These are phyloP conservation scores for Meles meles DNA, from an alignment of 2,113 vertebrate species.

Conservation along the genomic window DNA sequence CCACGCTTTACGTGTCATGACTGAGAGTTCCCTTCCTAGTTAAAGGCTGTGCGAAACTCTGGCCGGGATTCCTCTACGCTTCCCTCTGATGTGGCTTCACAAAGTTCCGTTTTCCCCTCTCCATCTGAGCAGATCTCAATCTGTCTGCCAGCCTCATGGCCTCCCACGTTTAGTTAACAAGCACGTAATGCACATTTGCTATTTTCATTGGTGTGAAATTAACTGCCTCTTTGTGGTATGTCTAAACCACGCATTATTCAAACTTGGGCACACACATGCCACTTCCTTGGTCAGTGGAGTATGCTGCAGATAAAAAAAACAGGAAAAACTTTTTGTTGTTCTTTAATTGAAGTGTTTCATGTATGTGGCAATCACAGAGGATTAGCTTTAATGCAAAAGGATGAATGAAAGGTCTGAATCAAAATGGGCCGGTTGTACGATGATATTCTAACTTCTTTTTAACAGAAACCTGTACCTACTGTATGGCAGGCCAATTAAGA, in stretches of 20 bases:
- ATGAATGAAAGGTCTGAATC: conserved; percentile 66
- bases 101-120: neutral
- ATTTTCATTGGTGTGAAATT: conserved; percentile 79
- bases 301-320: conserved; percentile 12
- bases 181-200: conserved; percentile 69
- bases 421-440: neutral
- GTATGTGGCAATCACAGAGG: conserved; percentile 64
- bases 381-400: conserved; percentile 75
- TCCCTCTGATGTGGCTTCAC: neutral
- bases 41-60: neutral
- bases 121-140: conserved; percentile 71
- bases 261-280: conserved; percentile 60
- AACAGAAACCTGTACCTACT: neutral
- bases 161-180: conserved; percentile 71
- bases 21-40: neutral
- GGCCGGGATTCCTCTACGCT: neutral
- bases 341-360: conserved; percentile 74
- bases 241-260: conserved; percentile 81
- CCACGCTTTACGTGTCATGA: neutral
- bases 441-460: neutral
- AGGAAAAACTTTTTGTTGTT: conserved; percentile 68
- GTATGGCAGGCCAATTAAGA: neutral
- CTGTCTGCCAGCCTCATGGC: conserved; percentile 66
- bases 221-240: conserved; percentile 81
- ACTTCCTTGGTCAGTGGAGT: conserved; percentile 78